A percentile compares a stretch with the other conserved stretches of the same genome.
Evolutionary conservation across 1,140 invertebrate species (phyloP).

Genomic region (Panagrolaimus sp.): DNA sequence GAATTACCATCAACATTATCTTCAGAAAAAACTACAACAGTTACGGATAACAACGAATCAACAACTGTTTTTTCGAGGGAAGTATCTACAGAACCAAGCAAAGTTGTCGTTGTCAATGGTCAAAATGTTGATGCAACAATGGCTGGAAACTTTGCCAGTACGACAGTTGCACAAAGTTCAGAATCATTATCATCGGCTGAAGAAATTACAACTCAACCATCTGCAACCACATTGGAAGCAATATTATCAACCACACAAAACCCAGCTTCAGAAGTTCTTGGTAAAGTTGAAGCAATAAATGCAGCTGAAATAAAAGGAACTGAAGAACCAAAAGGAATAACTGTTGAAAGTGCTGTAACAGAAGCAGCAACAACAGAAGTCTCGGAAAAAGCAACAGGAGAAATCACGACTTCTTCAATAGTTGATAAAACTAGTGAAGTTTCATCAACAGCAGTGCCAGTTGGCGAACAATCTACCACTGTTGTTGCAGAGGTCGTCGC

Average conservation of each 20-base stretch:
- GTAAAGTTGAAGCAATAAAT: neutral
- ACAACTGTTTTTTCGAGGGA: neutral
- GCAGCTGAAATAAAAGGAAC: neutral
- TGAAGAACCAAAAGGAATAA: neutral
- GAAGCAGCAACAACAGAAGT: too few relatives aligned
- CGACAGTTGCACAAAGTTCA: neutral
- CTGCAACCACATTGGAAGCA: neutral
- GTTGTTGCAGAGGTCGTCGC: neutral
- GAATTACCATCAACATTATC: too few relatives aligned
- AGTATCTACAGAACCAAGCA: neutral
- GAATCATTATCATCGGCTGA: neutral
- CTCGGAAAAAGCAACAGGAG: too few relatives aligned
- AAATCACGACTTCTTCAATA: neutral
- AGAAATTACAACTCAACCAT: neutral
- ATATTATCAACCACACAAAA: neutral
- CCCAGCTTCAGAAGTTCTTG: neutral
- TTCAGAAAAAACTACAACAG: too few relatives aligned
- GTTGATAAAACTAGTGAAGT: neutral
- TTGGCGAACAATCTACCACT: too few relatives aligned
- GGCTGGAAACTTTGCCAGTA: neutral
- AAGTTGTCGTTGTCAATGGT: neutral
- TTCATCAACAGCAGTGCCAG: neutral
- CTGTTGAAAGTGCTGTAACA: neutral
- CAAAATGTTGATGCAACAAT: neutral
- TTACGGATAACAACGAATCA: neutral